Conservation (phyloP, 2,113 vertebrate species). For the Plectropomus leopardus region DNA sequence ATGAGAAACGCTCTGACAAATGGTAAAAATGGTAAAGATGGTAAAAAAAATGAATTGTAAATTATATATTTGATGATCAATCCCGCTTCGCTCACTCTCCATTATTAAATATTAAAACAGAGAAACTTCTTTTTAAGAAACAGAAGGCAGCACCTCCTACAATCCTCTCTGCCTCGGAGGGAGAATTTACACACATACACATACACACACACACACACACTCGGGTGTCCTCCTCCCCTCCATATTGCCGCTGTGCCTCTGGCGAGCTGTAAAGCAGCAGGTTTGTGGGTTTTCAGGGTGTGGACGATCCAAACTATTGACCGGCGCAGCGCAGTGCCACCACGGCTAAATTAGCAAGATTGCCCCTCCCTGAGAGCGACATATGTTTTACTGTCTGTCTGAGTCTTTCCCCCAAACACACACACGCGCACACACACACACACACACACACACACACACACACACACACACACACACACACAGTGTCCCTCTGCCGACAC, state of each 20-base stretch:
- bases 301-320: conserved; percentile 61
- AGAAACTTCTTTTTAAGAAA: not conserved
- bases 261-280: conserved; percentile 81
- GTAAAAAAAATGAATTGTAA: not conserved
- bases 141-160: conserved; percentile 47
- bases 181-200: conserved; percentile 49
- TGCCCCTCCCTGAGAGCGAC: conserved; percentile 78
- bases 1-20: not conserved
- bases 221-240: conserved; percentile 68
- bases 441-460: conserved; percentile 46
- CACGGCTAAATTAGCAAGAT: conserved; percentile 77
- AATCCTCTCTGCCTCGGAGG: conserved; percentile 57
- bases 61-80: not conserved
- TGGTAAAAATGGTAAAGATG: too few species aligned
- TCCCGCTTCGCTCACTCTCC: not conserved
- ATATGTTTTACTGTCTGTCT: conserved; percentile 88
- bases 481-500: conserved; percentile 44
- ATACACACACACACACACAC: conserved; percentile 27
- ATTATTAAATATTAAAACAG: not conserved
- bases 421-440: conserved; percentile 31
- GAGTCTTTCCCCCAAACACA: conserved; percentile 36
- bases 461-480: conserved; percentile 41
- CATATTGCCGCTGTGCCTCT: conserved; percentile 77
- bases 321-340: conserved; percentile 15
- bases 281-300: conserved; percentile 58